Evolutionary conservation across 2,113 vertebrate species (phyloP).

Genomic region (Daphoenositta chrysoptera): DNA sequence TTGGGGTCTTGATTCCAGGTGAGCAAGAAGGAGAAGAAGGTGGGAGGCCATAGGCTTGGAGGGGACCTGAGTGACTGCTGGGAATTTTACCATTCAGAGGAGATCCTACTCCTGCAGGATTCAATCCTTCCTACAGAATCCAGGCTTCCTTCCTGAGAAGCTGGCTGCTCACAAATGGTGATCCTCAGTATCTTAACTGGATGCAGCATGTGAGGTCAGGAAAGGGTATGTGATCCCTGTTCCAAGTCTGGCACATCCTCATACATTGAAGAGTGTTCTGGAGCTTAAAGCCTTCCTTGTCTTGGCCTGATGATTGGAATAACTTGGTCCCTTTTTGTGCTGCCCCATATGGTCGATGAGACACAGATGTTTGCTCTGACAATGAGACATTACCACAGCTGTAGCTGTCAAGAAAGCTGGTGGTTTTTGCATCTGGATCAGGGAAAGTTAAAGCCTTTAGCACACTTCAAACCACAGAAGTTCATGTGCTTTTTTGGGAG

Average conservation of each 20-base stretch:
- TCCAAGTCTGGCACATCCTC: neutral
- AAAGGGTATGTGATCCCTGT: neutral
- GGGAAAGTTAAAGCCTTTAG: neutral
- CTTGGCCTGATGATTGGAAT: neutral
- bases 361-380: slow-evolving; percentile 7
- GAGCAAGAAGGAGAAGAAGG: neutral
- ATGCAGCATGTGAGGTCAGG: neutral
- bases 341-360: neutral
- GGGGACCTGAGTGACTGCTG: neutral
- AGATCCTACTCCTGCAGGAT: neutral
- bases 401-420: neutral
- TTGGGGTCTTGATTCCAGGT: neutral
- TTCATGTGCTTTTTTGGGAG: neutral
- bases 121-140: neutral
- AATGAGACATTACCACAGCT: neutral
- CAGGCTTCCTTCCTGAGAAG: neutral
- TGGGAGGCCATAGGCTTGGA: neutral
- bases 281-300: neutral
- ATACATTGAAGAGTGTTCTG: neutral
- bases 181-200: neutral
- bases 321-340: neutral
- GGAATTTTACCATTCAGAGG: neutral
- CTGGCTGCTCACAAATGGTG: neutral
- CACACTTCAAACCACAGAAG: neutral
- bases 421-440: neutral